These are phyloP conservation scores for Coilia nasus DNA, from an alignment of 2,797 vertebrate genomes.

Conservation along the genomic window DNA sequence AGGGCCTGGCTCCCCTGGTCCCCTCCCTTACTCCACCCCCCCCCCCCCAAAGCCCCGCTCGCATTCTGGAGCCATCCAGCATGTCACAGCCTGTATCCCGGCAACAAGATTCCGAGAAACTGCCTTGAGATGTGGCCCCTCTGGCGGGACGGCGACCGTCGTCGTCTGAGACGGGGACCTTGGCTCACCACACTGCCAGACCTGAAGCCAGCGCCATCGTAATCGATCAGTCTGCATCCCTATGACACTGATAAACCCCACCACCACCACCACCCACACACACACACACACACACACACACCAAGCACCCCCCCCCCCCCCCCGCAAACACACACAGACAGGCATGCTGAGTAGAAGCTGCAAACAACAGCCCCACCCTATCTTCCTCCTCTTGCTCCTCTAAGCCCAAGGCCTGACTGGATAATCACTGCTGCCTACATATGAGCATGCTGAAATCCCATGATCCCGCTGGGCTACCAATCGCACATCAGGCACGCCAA, in stretches of 20 bases:
- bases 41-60: neutral
- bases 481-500: constrained; percentile 34
- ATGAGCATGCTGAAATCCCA: constrained; percentile 12
- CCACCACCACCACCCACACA: too few relatives aligned
- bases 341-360: neutral
- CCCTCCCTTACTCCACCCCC: neutral
- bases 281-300: constrained; percentile 27
- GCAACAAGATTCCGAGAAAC: constrained; percentile 38
- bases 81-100: constrained; percentile 36
- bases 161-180: neutral
- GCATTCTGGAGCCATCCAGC: constrained; percentile 22
- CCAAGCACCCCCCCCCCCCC: too few relatives aligned
- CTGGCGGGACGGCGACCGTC: constrained; percentile 17
- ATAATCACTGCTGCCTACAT: constrained; percentile 24
- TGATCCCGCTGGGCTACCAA: constrained; percentile 21
- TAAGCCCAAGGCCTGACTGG: constrained; percentile 15
- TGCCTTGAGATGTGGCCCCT: constrained; percentile 30
- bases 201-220: neutral
- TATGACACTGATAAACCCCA: neutral
- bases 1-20: neutral
- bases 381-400: neutral
- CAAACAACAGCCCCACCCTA: neutral
- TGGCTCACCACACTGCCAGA: neutral
- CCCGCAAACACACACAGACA: constrained; percentile 45
- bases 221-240: neutral